Evolutionary conservation across 2,797 vertebrate genomes (phyloP), one percentile per base, ranked within the genome.

Genomic region (Falco novaeseelandiae): DNA sequence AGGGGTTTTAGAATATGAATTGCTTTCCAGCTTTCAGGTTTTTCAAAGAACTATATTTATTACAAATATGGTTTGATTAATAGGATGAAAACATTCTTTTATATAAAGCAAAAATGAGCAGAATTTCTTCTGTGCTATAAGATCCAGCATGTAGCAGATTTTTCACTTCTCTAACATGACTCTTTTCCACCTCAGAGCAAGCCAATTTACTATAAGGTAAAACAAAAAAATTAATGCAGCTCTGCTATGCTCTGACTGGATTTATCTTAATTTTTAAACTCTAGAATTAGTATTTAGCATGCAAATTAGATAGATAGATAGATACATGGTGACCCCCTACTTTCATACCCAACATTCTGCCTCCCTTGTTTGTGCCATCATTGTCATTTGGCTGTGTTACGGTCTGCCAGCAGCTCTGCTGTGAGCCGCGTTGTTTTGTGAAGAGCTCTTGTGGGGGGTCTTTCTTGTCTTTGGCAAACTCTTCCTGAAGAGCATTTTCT

Each of bases 401-500:
- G 23, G 63, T 70, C 71, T 92, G 89, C 93, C 92, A 95, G 87
- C 80, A 89, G 73, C 59, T 93, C 87, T 84, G 82, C 89, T 93
- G 54, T 89, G 71, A 87, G 42, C 65, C 5, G 3, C 1, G 8
- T 44, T 86, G 76, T 49, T 95, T 90, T 86, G 65, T 94, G 90
- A 92, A 69, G 86, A 87, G 48, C 63, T 92, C 93, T 84, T 77
- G 78, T 6, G 62, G 95, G 82, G 81, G 67, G 81, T 90, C 92
- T 90, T 94, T 85, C 94, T 91, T 91, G 69, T 87, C 83, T 93
- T 89, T 93, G 94, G 96, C 96, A 96, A 89, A 94, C 65, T 84
- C 83, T 87, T 92, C 81, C 59, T 80, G 26, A 92, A 85, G 73
- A 96, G 83, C 58, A 19, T 95, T 93, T 87, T 93, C 87, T 94